Evolutionary conservation across 2,888 invertebrate species (phyloP).

Genomic region (Euzetes globulus): DNA sequence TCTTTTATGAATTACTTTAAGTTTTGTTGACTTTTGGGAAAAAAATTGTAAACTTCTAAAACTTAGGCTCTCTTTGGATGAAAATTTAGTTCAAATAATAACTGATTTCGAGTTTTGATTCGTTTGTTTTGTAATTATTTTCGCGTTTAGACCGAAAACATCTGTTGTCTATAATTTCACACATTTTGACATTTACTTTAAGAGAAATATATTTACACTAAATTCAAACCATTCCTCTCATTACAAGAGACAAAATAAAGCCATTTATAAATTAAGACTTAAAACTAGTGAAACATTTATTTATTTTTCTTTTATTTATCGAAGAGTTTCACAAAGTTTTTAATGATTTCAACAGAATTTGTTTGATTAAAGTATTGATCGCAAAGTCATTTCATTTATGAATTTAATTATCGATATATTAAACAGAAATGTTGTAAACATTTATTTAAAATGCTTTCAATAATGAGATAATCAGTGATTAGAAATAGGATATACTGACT

Average conservation of each 20-base stretch:
- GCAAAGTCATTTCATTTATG: background rate
- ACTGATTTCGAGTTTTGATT: background rate
- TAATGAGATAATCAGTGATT: background rate
- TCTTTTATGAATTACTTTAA: too few species aligned
- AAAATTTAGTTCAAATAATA: background rate
- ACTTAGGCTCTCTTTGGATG: background rate
- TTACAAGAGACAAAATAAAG: background rate
- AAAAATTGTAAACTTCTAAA: too few species aligned
- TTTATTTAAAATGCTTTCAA: background rate
- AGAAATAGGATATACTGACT: too few species aligned
- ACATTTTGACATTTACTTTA: slow-evolving; percentile 15
- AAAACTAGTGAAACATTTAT: background rate
- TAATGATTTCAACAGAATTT: background rate
- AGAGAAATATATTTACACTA: background rate
- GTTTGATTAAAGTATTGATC: background rate
- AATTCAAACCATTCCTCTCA: background rate
- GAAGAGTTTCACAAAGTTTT: background rate
- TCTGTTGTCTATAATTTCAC: slow-evolving; percentile 23
- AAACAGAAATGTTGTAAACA: background rate
- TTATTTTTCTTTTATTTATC: slow-evolving; percentile 8
- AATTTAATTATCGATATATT: background rate
- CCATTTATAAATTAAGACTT: too few species aligned
- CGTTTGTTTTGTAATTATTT: background rate
- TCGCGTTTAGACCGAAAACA: slow-evolving; percentile 5
- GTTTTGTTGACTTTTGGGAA: too few species aligned